Base-by-base conservation (phyloP, 92 coral and sea anemone genomes). In the Palythoa heliodiscus region DNA sequence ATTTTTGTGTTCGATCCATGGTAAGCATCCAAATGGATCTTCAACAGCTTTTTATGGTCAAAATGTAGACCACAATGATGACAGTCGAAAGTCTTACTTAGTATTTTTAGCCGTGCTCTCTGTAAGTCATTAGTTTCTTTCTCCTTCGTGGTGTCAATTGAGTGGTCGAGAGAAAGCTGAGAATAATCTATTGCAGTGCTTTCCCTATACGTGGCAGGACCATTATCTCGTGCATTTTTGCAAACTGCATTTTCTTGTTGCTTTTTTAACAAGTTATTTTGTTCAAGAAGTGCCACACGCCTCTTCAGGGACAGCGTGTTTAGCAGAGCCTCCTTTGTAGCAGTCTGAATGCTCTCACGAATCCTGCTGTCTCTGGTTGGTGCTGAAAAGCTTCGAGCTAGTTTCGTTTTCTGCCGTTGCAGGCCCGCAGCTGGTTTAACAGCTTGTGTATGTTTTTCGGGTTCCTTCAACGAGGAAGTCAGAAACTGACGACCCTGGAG, bases 281-380 rank as follows among this genome's bases (percentile, higher is more conserved):
- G 94, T 78, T 94, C 98, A 13, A 95, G 98, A n/a, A 95, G 95
- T 37, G 95, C 93, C 11, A 95, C 91, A 37, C 98, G 87, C 82
- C 95, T 92, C 40, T 83, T 94, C 11, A 94, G 88, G 39, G 95
- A 88, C 90, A 94, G 64, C 17, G 98, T 92, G 76, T 94, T 89
- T 43, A 94, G 84, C 86, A 94, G 89, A 5, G 98, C 98, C 82
- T 94, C 98, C 85, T 92, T 94, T 52, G 98, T 93, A 39, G 93
- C 85, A 88, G 81, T 93, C 68, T 93, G 93, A 54, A 93, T 93
- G 83, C 87, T 93, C 64, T 92, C 95, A 14, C 92, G 93, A 11
- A 82, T 80, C 37, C 83, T 78, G 6, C 12, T 78, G 37, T 78
- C 83, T 63, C 83, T 63, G 29, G 63, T 71, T 48, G 84, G 84